A percentile compares a stretch with the other conserved stretches of the same genome.
Evolutionary conservation across 2,888 invertebrate species (phyloP).

Genomic region (Brassicogethes aeneus): DNA sequence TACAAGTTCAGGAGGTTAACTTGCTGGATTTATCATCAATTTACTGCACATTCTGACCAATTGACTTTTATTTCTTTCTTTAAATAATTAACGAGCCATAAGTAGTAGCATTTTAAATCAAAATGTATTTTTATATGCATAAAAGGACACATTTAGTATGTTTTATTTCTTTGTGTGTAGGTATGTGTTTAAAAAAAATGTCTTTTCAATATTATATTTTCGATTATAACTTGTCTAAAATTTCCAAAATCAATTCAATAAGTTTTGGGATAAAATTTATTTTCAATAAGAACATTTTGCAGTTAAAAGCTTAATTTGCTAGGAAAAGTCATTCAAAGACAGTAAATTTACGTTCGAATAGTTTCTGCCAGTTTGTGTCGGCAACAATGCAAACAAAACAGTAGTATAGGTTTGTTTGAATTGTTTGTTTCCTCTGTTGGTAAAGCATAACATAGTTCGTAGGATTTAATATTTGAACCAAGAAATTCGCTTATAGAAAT

Average conservation of each 20-base stretch:
- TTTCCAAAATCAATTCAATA: too few relatives aligned
- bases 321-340: conserved; percentile 6
- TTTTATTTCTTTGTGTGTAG: too few relatives aligned
- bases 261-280: too few relatives aligned
- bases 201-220: too few relatives aligned
- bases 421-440: conserved; percentile 10
- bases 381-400: conserved; percentile 10
- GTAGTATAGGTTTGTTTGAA: conserved; percentile 4
- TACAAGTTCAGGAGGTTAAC: not conserved
- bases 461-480: conserved; percentile 10
- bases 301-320: not conserved
- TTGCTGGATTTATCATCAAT: not conserved
- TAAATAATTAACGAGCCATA: too few relatives aligned
- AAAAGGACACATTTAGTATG: too few relatives aligned
- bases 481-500: conserved; percentile 11
- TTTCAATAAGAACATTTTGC: not conserved
- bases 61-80: too few relatives aligned
- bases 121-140: too few relatives aligned
- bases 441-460: conserved; percentile 5
- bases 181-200: too few relatives aligned
- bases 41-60: not conserved
- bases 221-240: too few relatives aligned
- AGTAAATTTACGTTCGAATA: conserved; percentile 5
- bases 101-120: too few relatives aligned
- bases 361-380: conserved; percentile 6